These are phyloP conservation scores for Hylia prasina DNA, from an alignment of 2,113 vertebrate genomes.

Conservation along the genomic window DNA sequence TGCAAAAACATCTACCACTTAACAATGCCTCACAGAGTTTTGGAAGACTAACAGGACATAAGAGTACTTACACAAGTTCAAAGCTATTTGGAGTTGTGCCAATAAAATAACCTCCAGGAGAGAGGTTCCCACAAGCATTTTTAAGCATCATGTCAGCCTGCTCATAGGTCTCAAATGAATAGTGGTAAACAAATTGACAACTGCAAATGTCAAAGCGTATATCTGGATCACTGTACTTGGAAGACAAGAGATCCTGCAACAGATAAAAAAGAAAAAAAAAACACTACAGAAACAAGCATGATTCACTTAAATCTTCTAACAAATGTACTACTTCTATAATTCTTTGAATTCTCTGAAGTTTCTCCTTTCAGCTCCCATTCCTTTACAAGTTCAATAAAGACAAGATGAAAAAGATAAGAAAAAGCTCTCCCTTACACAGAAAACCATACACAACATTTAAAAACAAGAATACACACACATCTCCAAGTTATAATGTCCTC, in stretches of 20 bases:
- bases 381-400: neutral
- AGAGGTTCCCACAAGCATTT: conserved; percentile 91
- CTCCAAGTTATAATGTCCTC: neutral
- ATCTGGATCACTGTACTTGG: conserved; percentile 78
- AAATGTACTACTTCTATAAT: neutral
- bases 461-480: neutral
- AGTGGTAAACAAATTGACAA: conserved; percentile 97
- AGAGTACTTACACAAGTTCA: conserved; percentile 87
- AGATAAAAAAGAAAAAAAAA: conserved; percentile 1
- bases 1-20: neutral
- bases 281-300: neutral
- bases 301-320: neutral
- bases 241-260: conserved; percentile 81
- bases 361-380: neutral
- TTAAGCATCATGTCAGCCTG: conserved; percentile 94
- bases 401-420: neutral
- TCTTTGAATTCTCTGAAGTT: neutral
- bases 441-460: neutral
- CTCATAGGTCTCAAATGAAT: conserved; percentile 89
- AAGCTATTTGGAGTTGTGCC: conserved; percentile 96
- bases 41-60: neutral
- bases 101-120: conserved; percentile 93
- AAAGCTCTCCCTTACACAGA: neutral
- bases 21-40: neutral
- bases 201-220: conserved; percentile 90